Evolutionary conservation across 2,888 invertebrate species (phyloP).

Genomic region (Lasioglossum villosulum): DNA sequence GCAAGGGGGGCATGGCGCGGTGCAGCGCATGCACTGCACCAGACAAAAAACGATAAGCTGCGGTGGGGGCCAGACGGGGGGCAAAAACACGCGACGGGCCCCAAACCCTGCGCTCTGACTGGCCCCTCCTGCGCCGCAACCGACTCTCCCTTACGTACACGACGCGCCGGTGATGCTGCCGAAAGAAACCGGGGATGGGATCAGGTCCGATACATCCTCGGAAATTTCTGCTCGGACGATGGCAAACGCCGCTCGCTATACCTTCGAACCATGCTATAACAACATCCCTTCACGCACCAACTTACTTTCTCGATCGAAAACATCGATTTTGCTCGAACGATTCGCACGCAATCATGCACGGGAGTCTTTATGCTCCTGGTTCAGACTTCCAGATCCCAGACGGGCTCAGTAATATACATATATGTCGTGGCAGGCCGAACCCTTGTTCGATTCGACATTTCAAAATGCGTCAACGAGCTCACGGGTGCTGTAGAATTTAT

Average conservation of each 20-base stretch:
- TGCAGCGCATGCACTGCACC: conserved; percentile 76
- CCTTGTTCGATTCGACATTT: no score
- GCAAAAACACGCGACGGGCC: conserved; percentile 72
- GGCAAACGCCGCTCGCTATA: background rate
- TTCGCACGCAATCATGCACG: background rate
- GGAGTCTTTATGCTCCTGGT: background rate
- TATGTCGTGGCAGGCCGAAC: no score
- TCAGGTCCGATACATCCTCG: conserved; percentile 11
- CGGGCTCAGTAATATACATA: background rate
- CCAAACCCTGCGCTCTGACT: conserved; percentile 75
- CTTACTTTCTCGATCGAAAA: background rate
- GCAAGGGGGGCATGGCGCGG: conserved; percentile 35
- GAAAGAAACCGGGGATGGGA: conserved; percentile 12
- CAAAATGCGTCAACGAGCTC: no score
- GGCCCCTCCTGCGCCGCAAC: conserved; percentile 51
- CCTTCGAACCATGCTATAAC: background rate
- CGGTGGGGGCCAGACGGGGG: conserved; percentile 80
- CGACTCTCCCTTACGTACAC: conserved; percentile 66
- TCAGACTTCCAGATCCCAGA: background rate
- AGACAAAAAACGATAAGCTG: conserved; percentile 81
- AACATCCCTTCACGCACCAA: background rate
- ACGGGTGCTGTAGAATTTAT: no score
- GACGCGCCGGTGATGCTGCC: conserved; percentile 1
- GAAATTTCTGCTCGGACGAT: conserved; percentile 5
- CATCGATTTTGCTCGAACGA: background rate